Evolutionary conservation across 2,797 vertebrate genomes (phyloP).

Genomic region (Psittacula echo): DNA sequence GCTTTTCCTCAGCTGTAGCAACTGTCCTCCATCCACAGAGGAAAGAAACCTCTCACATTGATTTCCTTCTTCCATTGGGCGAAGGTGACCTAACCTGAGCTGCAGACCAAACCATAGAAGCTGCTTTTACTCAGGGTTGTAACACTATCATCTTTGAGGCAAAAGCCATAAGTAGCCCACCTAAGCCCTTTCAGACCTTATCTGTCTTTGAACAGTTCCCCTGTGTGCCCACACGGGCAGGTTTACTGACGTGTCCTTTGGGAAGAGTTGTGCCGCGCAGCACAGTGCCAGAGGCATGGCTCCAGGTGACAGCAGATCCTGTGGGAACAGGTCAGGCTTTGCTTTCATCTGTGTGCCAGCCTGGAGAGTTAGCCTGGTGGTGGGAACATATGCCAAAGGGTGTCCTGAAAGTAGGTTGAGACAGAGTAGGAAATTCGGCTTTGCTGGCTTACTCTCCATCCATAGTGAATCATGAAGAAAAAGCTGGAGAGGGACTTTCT

Average conservation of each 20-base stretch:
- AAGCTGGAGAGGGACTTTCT: neutral
- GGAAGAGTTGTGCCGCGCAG: neutral
- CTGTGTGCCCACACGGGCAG: neutral
- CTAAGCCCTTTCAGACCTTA: neutral
- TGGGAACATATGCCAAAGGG: neutral
- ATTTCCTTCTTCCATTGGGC: neutral
- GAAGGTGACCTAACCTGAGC: neutral
- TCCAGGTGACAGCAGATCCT: neutral
- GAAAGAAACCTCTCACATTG: neutral
- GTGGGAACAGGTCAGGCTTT: neutral
- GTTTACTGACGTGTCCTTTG: neutral
- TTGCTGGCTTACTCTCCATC: neutral
- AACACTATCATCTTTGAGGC: neutral
- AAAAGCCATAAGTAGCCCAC: neutral
- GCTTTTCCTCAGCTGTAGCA: neutral
- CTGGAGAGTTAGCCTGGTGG: neutral
- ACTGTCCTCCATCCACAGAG: neutral
- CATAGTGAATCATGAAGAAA: neutral
- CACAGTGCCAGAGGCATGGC: neutral
- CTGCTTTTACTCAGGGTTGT: neutral
- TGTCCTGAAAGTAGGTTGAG: slow-evolving; percentile 10
- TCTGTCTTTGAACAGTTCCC: neutral
- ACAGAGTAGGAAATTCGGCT: neutral
- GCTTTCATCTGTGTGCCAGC: neutral
- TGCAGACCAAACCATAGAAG: neutral